Base-by-base conservation (phyloP, 1,140 invertebrate genomes). In the Drosophila kikkawai region DNA sequence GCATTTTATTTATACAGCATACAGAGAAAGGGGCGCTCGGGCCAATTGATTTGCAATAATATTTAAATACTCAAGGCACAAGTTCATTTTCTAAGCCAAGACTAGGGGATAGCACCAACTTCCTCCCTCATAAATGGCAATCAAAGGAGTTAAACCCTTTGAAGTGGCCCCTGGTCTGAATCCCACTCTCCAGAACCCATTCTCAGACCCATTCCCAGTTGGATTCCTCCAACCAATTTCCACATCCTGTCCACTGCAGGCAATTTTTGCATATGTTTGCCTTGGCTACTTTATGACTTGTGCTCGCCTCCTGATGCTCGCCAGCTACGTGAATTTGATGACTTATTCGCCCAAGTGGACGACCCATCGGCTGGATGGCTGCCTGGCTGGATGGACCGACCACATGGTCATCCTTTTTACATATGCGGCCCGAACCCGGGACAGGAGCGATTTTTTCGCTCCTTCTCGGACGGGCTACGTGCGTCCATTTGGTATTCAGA, bases 401-500 rank as follows among this genome's bases (percentile, higher is more conserved):
- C 80, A 87, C 67, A 87, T 79, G 76, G 75, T 82, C 81, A 84
- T 83, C 81, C 58, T 75, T 60, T 75, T 75, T 66, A 80, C 68
- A 80, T 80, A 84, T 82, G 70, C 70, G 70, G 42, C 70, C 55
- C 47, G 15, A 56, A 4, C 29, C 48, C 64, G 51, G 65, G 65
- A 37, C 66, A 71, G 69, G 69, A 71, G 69, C 36, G 66, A 71
- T 68, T 75, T 68, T 74, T 75, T 56, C 53, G 36, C 71, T 39
- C 47, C 56, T 76, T 55, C 48, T 74, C 39, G 53, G 36, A 44
- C 36, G 48, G 76, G 59, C 79, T 92, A 92, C 91, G 91, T 92
- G 91, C 76, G 80, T 74, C 65, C 82, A 92, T 92, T 92, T 92
- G 91, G 86, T 92, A 92, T 92, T 92, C 91, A 92, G 91, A 92